phyloP scores from a whole-genome alignment of 2,797 vertebrate genomes.

The Neosilurus hyrtlii region DNA sequence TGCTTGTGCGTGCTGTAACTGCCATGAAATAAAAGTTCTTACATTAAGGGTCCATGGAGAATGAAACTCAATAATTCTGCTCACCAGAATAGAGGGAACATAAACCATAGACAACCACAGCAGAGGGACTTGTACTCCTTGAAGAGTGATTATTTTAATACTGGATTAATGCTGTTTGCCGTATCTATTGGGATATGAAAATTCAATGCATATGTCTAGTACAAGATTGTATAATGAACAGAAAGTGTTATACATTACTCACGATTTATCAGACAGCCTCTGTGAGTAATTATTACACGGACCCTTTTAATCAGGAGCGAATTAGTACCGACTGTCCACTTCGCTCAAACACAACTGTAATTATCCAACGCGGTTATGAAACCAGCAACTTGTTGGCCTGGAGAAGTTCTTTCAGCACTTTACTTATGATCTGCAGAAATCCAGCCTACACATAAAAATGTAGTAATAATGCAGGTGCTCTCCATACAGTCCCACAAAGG shows the following conservation, averaged over 20 bases:
- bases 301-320: conserved; percentile 18
- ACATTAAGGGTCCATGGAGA: background rate
- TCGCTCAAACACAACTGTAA: conserved; percentile 3
- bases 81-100: background rate
- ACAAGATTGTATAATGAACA: background rate
- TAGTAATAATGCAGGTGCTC: conserved; percentile 46
- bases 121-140: background rate
- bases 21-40: background rate
- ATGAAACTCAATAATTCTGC: background rate
- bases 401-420: conserved; percentile 34
- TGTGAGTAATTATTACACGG: conserved; percentile 25
- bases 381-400: conserved; percentile 18
- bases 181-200: background rate
- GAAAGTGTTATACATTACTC: background rate
- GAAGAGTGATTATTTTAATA: background rate
- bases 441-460: conserved; percentile 22
- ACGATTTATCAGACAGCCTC: conserved; percentile 4
- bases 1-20: too few species aligned
- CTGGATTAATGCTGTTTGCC: background rate
- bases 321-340: conserved; percentile 9
- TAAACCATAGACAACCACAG: background rate
- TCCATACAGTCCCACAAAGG: conserved; percentile 35
- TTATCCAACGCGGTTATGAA: conserved; percentile 12
- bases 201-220: background rate
- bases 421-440: conserved; percentile 41